Evolutionary conservation across 2,113 vertebrate species (phyloP).

Genomic region (Meles meles): DNA sequence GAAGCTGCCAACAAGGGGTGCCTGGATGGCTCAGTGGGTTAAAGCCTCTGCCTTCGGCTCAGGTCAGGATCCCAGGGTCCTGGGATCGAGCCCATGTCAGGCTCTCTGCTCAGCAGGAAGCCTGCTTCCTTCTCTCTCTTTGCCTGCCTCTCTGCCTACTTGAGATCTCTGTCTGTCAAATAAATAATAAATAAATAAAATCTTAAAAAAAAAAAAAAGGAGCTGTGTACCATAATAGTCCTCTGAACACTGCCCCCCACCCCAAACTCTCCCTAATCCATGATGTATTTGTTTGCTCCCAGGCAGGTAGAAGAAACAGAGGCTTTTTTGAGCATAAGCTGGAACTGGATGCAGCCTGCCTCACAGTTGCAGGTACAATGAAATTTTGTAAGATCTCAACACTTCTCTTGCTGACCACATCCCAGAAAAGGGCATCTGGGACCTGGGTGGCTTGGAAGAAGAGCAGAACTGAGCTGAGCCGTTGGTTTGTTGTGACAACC

Average conservation of each 20-base stretch:
- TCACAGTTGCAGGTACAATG: neutral
- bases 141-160: no score
- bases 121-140: no score
- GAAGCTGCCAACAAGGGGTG: no score
- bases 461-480: neutral
- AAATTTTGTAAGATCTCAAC: neutral
- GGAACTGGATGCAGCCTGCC: neutral
- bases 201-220: neutral
- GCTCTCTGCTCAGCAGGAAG: no score
- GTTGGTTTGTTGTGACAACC: neutral
- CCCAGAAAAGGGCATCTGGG: neutral
- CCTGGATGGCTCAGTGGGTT: no score
- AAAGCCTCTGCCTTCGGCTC: no score
- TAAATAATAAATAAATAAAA: no score
- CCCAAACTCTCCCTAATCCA: neutral
- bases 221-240: neutral
- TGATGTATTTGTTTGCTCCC: fast-evolving
- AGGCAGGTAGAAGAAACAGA: neutral
- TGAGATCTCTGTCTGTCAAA: no score
- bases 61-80: no score
- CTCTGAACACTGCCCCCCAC: neutral
- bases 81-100: no score
- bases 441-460: neutral
- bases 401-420: neutral
- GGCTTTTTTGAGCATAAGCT: neutral